Evolutionary conservation across 2,113 vertebrate genomes (phyloP).

Genomic region (Chauna torquata): DNA sequence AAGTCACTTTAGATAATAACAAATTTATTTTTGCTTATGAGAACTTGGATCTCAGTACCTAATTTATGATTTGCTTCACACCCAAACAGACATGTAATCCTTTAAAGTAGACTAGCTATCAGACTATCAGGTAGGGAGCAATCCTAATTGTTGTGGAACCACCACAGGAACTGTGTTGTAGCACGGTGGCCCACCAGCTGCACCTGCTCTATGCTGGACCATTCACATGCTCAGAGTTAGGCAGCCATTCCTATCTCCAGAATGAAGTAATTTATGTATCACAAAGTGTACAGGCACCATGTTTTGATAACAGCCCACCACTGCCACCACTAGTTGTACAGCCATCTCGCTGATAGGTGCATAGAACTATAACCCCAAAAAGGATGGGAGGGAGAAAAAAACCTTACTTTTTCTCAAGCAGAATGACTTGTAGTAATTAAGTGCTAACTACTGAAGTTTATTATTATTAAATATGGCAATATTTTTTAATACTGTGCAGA

Average conservation of each 20-base stretch:
- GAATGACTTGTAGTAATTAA: background rate
- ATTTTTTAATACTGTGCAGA: background rate
- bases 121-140: background rate
- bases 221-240: background rate
- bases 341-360: fast-evolving
- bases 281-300: background rate
- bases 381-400: background rate
- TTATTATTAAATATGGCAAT: background rate
- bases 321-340: background rate
- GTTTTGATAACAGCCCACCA: background rate
- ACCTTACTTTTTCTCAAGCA: background rate
- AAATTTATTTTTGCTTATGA: background rate
- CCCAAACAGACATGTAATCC: background rate
- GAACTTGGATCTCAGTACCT: background rate
- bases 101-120: background rate
- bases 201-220: background rate
- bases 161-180: background rate
- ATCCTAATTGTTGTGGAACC: background rate
- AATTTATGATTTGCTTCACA: background rate
- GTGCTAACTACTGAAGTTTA: background rate
- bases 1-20: background rate
- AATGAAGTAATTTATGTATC: background rate
- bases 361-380: background rate
- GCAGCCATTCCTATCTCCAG: background rate
- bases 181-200: background rate